These are phyloP conservation scores for Drosophila pseudoobscura DNA, from an alignment of 1,140 invertebrate genomes.

Conservation along the genomic window DNA sequence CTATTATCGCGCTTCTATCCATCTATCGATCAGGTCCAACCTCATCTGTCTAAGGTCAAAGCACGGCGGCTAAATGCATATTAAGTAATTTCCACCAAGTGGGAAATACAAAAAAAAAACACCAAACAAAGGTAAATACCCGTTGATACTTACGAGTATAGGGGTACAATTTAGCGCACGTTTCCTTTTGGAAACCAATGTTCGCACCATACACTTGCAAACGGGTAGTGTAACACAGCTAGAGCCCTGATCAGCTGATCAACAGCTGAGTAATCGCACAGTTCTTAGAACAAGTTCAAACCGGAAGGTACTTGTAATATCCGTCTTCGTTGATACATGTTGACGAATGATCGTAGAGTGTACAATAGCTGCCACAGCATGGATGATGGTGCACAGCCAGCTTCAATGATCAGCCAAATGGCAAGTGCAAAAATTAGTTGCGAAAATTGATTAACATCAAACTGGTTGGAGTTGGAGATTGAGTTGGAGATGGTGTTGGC, in stretches of 20 bases:
- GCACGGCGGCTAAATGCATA: constrained; percentile 71
- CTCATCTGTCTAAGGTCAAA: constrained; percentile 63
- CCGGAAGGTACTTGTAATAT: too few species aligned
- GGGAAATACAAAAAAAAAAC: constrained; percentile 29
- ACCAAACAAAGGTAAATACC: constrained; percentile 39
- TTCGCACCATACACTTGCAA: background rate
- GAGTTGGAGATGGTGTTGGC: too few species aligned
- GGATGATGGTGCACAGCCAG: too few species aligned
- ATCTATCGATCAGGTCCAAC: constrained; percentile 23
- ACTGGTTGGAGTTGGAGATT: constrained; percentile 50
- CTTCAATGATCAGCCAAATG: constrained; percentile 39
- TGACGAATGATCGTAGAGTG: too few species aligned
- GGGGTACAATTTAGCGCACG: constrained; percentile 38
- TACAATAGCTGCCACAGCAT: too few species aligned
- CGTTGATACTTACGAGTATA: constrained; percentile 34
- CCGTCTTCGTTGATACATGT: too few species aligned
- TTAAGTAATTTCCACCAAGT: constrained; percentile 66
- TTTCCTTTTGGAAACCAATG: constrained; percentile 40
- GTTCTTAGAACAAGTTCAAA: too few species aligned
- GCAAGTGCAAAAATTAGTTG: constrained; percentile 80
- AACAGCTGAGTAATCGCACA: too few species aligned
- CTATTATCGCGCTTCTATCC: constrained; percentile 23
- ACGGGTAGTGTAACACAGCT: too few species aligned
- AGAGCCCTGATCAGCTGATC: too few species aligned
- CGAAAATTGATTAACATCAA: constrained; percentile 81